A percentile compares a stretch with the other conserved stretches of the same genome.
Conservation (phyloP, 37 sponge, comb jelly and placozoan genomes). For the Cliona cf. orientalis region DNA sequence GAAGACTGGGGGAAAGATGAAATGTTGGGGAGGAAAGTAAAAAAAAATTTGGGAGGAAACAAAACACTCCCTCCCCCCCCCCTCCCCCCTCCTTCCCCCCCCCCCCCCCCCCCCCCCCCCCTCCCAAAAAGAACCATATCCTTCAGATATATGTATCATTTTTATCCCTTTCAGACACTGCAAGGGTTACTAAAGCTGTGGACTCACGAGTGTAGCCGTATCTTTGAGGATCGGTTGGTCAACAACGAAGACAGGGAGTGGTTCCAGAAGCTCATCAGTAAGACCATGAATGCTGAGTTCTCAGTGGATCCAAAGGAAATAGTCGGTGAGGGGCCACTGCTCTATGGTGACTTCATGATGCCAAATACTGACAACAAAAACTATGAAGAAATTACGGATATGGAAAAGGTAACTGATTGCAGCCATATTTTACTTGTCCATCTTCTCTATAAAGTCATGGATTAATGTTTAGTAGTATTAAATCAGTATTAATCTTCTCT, state of each 20-base stretch:
- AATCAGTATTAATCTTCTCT: too few species aligned
- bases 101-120: neutral
- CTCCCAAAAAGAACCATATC: too few species aligned
- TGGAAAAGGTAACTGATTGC: constrained; percentile 73
- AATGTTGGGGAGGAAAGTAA: neutral
- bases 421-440: too few species aligned
- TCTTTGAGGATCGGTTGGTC: constrained; percentile 97
- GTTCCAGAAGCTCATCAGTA: constrained; percentile 84
- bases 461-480: too few species aligned
- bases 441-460: too few species aligned
- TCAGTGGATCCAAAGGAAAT: constrained; percentile 65
- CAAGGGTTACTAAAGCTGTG: constrained; percentile 76
- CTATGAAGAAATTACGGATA: constrained; percentile 89
- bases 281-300: constrained; percentile 63
- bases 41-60: neutral
- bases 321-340: constrained; percentile 45
- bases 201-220: constrained; percentile 96
- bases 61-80: neutral
- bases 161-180: neutral
- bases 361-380: constrained; percentile 77
- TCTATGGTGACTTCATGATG: constrained; percentile 97
- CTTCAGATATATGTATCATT: too few species aligned
- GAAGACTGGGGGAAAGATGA: neutral
- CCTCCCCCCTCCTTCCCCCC: too few species aligned
- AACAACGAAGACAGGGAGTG: constrained; percentile 91